Conservation (phyloP, 2,888 invertebrate species). For the Meloe dianella region DNA sequence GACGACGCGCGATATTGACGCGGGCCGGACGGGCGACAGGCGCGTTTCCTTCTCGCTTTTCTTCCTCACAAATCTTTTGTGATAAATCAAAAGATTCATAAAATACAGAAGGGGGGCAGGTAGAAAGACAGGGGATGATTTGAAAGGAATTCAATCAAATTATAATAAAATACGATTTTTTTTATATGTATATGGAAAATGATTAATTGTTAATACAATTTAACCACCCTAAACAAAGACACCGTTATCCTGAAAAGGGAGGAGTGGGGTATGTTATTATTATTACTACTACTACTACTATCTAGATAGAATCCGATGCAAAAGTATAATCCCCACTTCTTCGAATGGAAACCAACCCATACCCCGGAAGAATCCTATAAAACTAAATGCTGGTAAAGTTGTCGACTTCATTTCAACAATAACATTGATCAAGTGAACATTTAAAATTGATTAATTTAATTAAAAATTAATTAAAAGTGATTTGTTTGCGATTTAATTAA, state of each 20-base stretch:
- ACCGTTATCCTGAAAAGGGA: slow-evolving; percentile 1
- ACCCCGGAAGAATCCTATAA: slow-evolving; percentile 26
- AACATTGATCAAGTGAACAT: slow-evolving; percentile 3
- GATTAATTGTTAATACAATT: slow-evolving; percentile 9
- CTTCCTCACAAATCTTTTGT: too few relatives aligned
- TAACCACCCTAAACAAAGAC: slow-evolving; percentile 1
- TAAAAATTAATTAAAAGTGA: too few relatives aligned
- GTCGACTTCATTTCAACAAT: slow-evolving; percentile 7
- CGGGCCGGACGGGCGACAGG: slow-evolving; percentile 43
- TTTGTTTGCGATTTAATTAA: slow-evolving; percentile 3
- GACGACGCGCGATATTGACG: slow-evolving; percentile 39
- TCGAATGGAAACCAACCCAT: slow-evolving; percentile 13
- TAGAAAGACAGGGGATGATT: slow-evolving; percentile 17
- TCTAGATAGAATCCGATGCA: slow-evolving; percentile 11
- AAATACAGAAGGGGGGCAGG: too few relatives aligned
- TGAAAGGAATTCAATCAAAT: too few relatives aligned
- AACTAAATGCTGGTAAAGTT: slow-evolving; percentile 11
- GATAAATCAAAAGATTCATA: too few relatives aligned
- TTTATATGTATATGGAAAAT: too few relatives aligned
- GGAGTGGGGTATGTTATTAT: too few relatives aligned
- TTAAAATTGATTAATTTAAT: too few relatives aligned
- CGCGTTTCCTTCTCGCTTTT: slow-evolving; percentile 39
- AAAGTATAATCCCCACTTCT: slow-evolving; percentile 19
- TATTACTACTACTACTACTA: too few relatives aligned
- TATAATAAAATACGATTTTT: too few relatives aligned